Conservation (phyloP, 2,113 vertebrate genomes). For the Phocoena phocoena region DNA sequence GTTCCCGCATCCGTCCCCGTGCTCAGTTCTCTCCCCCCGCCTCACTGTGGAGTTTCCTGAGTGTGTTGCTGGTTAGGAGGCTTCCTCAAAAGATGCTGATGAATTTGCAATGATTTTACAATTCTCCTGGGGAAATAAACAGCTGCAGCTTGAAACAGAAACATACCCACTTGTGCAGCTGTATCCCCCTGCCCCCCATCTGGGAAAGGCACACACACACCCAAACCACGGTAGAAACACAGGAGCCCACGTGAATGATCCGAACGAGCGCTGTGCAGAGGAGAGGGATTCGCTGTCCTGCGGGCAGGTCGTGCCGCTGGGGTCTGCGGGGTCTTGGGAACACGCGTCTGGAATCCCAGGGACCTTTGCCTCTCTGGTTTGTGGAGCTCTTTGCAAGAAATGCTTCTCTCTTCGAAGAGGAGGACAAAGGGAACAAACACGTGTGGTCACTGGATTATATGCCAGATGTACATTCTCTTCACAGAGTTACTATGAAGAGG, state of each 20-base stretch:
- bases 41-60: neutral
- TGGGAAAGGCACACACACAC: neutral
- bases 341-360: neutral
- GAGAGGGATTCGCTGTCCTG: conserved; percentile 33
- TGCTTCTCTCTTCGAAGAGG: neutral
- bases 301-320: neutral
- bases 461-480: neutral
- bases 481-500: neutral
- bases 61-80: neutral
- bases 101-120: conserved; percentile 60
- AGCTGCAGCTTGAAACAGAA: conserved; percentile 55
- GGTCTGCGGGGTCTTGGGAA: neutral
- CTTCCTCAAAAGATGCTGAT: conserved; percentile 57
- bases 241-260: neutral
- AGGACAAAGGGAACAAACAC: neutral
- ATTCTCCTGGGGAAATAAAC: conserved; percentile 64
- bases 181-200: neutral
- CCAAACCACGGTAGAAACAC: neutral
- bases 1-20: fast-evolving
- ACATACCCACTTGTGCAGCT: neutral
- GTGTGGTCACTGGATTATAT: neutral
- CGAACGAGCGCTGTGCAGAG: neutral
- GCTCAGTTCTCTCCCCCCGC: neutral
- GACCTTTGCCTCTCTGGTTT: neutral
- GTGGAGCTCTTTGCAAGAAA: neutral